Percentiles rank a stretch among this genome's conserved stretches.
Evolutionary conservation across 2,888 invertebrate genomes (phyloP).

Genomic region (Aphodius sticticus): DNA sequence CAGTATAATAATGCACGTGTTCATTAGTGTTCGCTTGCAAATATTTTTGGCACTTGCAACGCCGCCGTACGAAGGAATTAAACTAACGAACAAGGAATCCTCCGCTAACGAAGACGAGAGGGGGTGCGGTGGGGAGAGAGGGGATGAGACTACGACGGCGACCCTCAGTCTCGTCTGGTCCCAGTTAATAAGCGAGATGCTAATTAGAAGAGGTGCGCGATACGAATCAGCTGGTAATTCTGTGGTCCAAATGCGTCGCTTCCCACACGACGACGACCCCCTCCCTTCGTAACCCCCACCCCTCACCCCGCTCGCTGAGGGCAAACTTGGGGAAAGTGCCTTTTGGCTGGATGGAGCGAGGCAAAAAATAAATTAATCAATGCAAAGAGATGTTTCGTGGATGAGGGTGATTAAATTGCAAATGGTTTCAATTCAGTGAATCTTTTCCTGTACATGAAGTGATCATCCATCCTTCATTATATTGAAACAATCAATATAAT

Average conservation of each 20-base stretch:
- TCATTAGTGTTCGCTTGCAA: slow-evolving; percentile 45
- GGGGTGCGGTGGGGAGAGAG: slow-evolving; percentile 7
- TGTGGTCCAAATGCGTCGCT: slow-evolving; percentile 23
- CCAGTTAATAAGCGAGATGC: slow-evolving; percentile 44
- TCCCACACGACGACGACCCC: neutral
- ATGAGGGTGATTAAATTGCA: neutral
- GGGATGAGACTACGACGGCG: slow-evolving; percentile 22
- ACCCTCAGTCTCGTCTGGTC: slow-evolving; percentile 38
- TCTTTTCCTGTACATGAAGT: too few species aligned
- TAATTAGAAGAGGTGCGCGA: slow-evolving; percentile 43
- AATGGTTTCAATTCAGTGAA: neutral
- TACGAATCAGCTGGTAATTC: slow-evolving; percentile 39
- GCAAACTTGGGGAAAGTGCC: neutral
- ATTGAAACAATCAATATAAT: too few species aligned
- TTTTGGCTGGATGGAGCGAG: too few species aligned
- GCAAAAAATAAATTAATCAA: neutral
- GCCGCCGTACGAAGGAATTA: slow-evolving; percentile 47
- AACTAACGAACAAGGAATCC: slow-evolving; percentile 47
- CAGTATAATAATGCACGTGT: slow-evolving; percentile 41
- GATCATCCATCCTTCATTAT: too few species aligned
- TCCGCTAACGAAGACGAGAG: slow-evolving; percentile 46
- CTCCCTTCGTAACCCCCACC: neutral
- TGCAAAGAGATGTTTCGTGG: neutral
- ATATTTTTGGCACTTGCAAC: slow-evolving; percentile 47
- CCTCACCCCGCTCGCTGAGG: neutral